Conservation (phyloP, 1,140 invertebrate genomes). For the Ylistrum balloti region DNA sequence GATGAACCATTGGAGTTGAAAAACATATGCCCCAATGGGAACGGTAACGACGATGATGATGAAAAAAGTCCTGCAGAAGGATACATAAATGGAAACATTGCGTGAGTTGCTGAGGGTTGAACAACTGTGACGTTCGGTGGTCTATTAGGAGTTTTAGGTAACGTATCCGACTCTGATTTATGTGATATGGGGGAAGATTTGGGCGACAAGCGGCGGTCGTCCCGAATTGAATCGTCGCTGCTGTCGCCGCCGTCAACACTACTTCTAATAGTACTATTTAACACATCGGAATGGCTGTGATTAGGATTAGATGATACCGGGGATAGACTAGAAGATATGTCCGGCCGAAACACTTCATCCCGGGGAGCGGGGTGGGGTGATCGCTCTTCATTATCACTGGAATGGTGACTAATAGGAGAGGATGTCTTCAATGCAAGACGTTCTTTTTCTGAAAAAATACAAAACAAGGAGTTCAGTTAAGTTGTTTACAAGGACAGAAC, state of each 20-base stretch:
- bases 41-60: conserved; percentile 58
- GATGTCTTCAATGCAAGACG: conserved; percentile 36
- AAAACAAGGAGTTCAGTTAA: not conserved
- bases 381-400: conserved; percentile 21
- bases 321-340: conserved; percentile 43
- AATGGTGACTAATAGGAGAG: conserved; percentile 44
- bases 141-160: conserved; percentile 50
- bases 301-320: conserved; percentile 48
- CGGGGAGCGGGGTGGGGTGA: not conserved
- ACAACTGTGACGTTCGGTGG: conserved; percentile 63
- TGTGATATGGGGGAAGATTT: conserved; percentile 55
- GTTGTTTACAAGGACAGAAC: no score
- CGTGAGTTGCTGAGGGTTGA: conserved; percentile 62
- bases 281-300: conserved; percentile 48
- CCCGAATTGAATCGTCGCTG: conserved; percentile 56
- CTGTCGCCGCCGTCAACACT: conserved; percentile 53
- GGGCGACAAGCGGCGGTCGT: conserved; percentile 30
- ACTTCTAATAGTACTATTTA: conserved; percentile 47
- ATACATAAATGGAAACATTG: conserved; percentile 65
- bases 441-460: not conserved
- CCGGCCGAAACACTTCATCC: conserved; percentile 47
- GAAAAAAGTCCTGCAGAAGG: conserved; percentile 62
- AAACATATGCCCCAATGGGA: conserved; percentile 63
- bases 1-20: conserved; percentile 52
- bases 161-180: conserved; percentile 42